Evolutionary conservation across 2,888 invertebrate species (phyloP), one percentile per base, ranked within the genome.

Genomic region (Antheraea assamensis): DNA sequence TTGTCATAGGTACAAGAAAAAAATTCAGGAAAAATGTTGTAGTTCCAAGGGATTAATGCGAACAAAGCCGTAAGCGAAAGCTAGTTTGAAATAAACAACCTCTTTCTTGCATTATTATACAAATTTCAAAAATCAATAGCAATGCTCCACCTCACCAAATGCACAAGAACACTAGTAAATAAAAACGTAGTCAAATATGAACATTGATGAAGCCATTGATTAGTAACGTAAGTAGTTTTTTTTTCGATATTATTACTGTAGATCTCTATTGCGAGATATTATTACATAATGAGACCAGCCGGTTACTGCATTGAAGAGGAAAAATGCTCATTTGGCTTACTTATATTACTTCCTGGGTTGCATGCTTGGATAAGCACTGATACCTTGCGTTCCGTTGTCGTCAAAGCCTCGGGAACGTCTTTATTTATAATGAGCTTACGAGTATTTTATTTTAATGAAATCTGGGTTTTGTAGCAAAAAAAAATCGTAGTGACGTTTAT

Each of bases 241-340:
- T 58, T 13, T 58, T 58, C n/a, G 58, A 24, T 64, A 64, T 27
- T 17, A 64, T 15, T 30, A 30, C 13, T 17, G 30, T 30, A 64
- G 30, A 30, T 64, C 4, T 64, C 30, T 64, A 17, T 30, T 13
- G 30, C 17, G 30, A 64, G 30, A 64, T 64, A 70, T 55, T 75
- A 74, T 72, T 73, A 71, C 72, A 76, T 79, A 79, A 79, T 77
- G 78, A 82, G 78, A 78, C 79, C 27, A 64, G 27, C 27, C 58
- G 77, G 80, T 78, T 78, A 81, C 78, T 76, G 75, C 82, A 83
- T 78, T 81, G 80, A 77, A 80, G 83, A 86, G 87, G 86, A 86
- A 87, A 87, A 88, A 87, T 83, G 84, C 80, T 89, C 85, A 88
- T 89, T 88, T 89, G 80, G 87, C 88, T 89, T 88, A 88, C 85